Evolutionary conservation across 2,797 vertebrate genomes (phyloP).

Genomic region (Neopelma chrysocephalum): DNA sequence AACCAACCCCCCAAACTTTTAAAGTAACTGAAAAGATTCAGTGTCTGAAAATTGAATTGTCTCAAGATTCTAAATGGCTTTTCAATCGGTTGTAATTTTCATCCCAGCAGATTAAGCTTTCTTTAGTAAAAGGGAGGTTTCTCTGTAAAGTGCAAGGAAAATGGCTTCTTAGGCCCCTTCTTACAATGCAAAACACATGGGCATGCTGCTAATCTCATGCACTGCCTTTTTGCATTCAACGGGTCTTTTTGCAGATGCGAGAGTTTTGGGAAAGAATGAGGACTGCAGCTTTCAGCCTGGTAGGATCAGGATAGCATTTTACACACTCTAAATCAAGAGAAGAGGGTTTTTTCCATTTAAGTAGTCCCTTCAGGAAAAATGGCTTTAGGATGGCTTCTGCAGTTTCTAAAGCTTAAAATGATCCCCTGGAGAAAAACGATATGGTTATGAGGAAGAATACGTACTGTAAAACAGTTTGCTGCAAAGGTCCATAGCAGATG

Average conservation of each 20-base stretch:
- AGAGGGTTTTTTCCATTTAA: constrained; percentile 36
- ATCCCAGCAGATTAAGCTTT: background rate
- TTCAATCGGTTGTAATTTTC: constrained; percentile 27
- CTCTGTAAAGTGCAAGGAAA: constrained; percentile 21
- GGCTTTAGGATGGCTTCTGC: constrained; percentile 24
- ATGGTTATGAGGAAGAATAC: constrained; percentile 34
- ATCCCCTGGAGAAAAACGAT: constrained; percentile 35
- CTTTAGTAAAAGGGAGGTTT: background rate
- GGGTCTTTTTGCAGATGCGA: constrained; percentile 2
- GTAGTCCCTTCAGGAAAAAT: constrained; percentile 45
- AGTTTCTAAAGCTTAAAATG: constrained; percentile 46
- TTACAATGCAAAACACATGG: constrained; percentile 41
- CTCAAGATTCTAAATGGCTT: background rate
- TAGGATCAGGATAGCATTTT: constrained; percentile 39
- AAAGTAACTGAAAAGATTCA: background rate
- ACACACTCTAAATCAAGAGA: constrained; percentile 34
- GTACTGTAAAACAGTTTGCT: constrained; percentile 21
- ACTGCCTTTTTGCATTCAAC: background rate
- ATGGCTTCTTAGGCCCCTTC: constrained; percentile 6
- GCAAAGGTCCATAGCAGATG: constrained; percentile 10
- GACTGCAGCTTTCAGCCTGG: constrained; percentile 15
- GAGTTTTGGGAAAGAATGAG: constrained; percentile 21
- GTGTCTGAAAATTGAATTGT: background rate
- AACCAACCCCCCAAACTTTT: background rate
- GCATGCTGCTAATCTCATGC: background rate